Base-by-base conservation (phyloP, 1,140 invertebrate genomes). In the Saccostrea cuccullata region DNA sequence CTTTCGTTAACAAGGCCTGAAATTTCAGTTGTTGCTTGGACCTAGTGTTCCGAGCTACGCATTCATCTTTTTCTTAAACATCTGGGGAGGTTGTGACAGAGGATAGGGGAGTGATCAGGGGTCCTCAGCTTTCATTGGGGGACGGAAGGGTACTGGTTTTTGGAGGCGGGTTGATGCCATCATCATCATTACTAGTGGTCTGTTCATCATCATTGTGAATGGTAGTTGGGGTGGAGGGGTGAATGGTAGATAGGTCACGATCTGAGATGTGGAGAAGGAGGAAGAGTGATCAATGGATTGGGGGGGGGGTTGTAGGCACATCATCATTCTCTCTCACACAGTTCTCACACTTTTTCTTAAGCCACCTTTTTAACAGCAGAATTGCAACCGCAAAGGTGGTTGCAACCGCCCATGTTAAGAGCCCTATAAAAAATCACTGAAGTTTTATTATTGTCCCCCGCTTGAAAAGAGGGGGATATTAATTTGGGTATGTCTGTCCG, bases 381-480 rank as follows among this genome's bases (percentile, higher is more conserved):
- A 64, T 64, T 64, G 60, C 60, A 17, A 64, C 60, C 15, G 60
- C 15, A 0, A 64, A 64, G 60, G 60, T 64, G 15, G 60, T 64
- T 64, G 60, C 60, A 17, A 64, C 60, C n/a, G 60, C 60, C 60
- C 60, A 64, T 64, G 60, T 17, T 64, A 64, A 23, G 15, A 64
- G 15, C 60, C 60, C 60, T 64, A 64, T 64, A 64, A 64, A 60
- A 64, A 64, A 64, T 64, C 60, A 64, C 60, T 64, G 60, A 64
- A 64, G 60, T 64, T 17, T 64, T 17, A 64, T 64, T 64, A 64
- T 64, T 60, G 13, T n/a, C n/a, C n/a, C n/a, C n/a, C n/a, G n/a
- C n/a, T 64, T n/a, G n/a, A n/a, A n/a, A n/a, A n/a, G n/a, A n/a
- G n/a, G n/a, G n/a, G n/a, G n/a, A n/a, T n/a, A n/a, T n/a, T n/a